phyloP scores from a whole-genome alignment of 2,888 invertebrate species.

The Cosmopolites sordidus region DNA sequence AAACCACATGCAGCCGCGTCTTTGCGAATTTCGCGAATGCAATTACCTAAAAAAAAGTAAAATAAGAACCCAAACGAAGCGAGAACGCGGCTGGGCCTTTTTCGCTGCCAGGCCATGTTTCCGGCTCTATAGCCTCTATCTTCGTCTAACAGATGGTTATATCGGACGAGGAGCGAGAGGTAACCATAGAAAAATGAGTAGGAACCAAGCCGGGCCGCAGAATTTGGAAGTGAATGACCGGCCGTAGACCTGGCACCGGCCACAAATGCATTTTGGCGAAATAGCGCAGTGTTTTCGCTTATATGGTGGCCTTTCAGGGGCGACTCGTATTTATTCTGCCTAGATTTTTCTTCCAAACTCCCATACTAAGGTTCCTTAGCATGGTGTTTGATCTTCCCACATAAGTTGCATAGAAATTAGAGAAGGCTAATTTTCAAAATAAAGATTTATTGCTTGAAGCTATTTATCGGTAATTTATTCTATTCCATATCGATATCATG shows the following conservation, averaged over 20 bases:
- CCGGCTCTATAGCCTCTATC: slow-evolving; percentile 24
- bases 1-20: slow-evolving; percentile 20
- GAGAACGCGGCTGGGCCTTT: slow-evolving; percentile 9
- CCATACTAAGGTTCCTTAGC: too few species aligned
- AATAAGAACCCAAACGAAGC: slow-evolving; percentile 16
- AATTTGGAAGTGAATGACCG: slow-evolving; percentile 47
- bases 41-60: slow-evolving; percentile 25
- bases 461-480: too few species aligned
- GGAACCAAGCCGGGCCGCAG: slow-evolving; percentile 34
- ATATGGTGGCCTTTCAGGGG: slow-evolving; percentile 16
- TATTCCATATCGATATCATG: too few species aligned
- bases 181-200: slow-evolving; percentile 27
- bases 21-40: slow-evolving; percentile 19
- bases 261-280: slow-evolving; percentile 31
- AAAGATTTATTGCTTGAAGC: too few species aligned
- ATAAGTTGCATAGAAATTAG: too few species aligned
- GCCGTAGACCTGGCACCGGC: slow-evolving; percentile 43
- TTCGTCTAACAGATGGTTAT: slow-evolving; percentile 9
- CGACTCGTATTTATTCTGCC: slow-evolving; percentile 14
- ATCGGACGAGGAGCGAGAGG: slow-evolving; percentile 12
- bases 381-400: too few species aligned
- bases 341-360: neutral
- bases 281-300: slow-evolving; percentile 20
- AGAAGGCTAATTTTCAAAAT: too few species aligned
- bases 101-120: slow-evolving; percentile 31